Conservation (phyloP, 2,113 vertebrate genomes). For the Podarcis muralis region DNA sequence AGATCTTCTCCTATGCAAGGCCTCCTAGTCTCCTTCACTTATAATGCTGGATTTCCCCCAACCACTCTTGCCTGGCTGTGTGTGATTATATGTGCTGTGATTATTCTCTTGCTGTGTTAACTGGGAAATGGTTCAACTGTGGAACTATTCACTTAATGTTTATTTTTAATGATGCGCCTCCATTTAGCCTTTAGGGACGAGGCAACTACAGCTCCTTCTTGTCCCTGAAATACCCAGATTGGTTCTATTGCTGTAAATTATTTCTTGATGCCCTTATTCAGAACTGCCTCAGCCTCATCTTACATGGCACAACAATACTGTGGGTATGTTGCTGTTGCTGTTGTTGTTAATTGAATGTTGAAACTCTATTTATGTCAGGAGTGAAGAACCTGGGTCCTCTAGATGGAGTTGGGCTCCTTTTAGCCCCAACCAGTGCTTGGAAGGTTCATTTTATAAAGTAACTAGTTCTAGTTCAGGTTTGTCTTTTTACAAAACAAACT, state of each 20-base stretch:
- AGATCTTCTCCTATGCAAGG: neutral
- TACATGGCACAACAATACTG: too few relatives aligned
- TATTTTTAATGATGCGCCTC: constrained; percentile 31
- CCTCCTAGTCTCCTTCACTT: constrained; percentile 25
- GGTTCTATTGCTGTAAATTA: constrained; percentile 9
- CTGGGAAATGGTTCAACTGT: constrained; percentile 28
- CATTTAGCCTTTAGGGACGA: neutral
- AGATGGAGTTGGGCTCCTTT: neutral
- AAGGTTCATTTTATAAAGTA: too few relatives aligned
- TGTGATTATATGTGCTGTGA: neutral
- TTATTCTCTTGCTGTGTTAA: constrained; percentile 10
- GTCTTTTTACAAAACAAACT: too few relatives aligned
- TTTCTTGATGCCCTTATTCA: constrained; percentile 7
- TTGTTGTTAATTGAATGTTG: too few relatives aligned
- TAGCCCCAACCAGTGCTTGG: neutral
- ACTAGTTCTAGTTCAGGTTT: too few relatives aligned
- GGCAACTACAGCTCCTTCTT: constrained; percentile 11
- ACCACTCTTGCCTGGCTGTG: neutral
- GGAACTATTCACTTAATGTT: constrained; percentile 18
- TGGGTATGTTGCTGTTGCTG: too few relatives aligned
- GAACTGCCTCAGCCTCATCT: neutral
- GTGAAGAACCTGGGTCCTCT: too few relatives aligned
- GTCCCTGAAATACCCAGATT: constrained; percentile 14
- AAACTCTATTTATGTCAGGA: too few relatives aligned
- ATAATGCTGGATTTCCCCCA: neutral